Base-by-base conservation (phyloP, 2,113 vertebrate genomes). In the Etheostoma spectabile region DNA sequence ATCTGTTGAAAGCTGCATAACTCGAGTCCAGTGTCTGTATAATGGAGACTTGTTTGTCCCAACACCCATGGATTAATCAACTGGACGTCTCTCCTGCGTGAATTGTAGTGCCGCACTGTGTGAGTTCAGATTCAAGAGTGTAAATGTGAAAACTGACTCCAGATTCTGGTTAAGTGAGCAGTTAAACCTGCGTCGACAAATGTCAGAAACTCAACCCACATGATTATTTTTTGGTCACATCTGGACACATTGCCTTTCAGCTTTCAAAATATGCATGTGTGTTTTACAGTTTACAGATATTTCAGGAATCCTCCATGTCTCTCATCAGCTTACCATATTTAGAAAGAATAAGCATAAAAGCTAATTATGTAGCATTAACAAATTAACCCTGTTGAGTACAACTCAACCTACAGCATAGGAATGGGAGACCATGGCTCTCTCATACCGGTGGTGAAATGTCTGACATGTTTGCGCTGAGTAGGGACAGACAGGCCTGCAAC, bases 1-100 rank as follows among this genome's bases (percentile, higher is more conserved):
- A 93, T 93, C 89, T 92, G 94, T 86, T 95, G 94, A 94, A 94
- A 95, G 93, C 91, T 91, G 85, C 88, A 84, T 70, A 88, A 86
- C 79, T 80, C 66, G 19, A 84, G 79, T 87, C 84, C 90, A 82
- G 78, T 91, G 84, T 94, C 86, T 63, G 33, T 53, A 94, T 89
- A 95, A 94, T 90, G 91, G 79, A 73, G 77, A 88, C 88, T 77
- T 94, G 93, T 95, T 94, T 91, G 87, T 89, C 85, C 76, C 74
- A 60, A 86, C 89, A 88, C 90, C 84, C 60, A 70, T 52, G 88
- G 90, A 91, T 93, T 92, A 86, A 92, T 94, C 86, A 92, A 76
- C 19, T 83, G 78, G 87, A 79, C 42, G 74, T 83, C 69, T 90
- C 75, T 79, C 83, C 77, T 79, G 65, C 66, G 69, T 81, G 59